A percentile compares a stretch with the other conserved stretches of the same genome.
Conservation (phyloP, 2,113 vertebrate genomes). For the Vireo altiloquus region DNA sequence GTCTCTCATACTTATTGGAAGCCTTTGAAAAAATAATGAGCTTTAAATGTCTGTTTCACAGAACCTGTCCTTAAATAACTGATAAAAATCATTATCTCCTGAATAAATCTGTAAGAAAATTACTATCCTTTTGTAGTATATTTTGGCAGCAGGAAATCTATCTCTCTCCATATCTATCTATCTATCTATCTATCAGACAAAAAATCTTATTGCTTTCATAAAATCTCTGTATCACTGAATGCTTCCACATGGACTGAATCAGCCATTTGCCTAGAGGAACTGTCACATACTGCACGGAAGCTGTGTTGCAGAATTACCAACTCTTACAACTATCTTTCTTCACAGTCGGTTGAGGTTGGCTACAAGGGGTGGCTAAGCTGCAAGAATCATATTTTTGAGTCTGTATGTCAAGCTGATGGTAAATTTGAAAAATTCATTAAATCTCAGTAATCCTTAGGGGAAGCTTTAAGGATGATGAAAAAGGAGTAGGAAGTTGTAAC, state of each 20-base stretch:
- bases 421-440: conserved; percentile 7
- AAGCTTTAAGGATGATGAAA: background rate
- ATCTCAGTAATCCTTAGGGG: background rate
- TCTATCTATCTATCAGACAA: background rate
- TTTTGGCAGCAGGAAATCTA: background rate
- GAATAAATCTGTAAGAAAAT: conserved; percentile 19
- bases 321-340: background rate
- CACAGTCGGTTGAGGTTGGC: background rate
- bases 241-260: background rate
- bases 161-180: background rate
- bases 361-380: background rate
- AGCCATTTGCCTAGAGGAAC: background rate
- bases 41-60: background rate
- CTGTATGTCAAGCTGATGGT: background rate
- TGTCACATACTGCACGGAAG: background rate
- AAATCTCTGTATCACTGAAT: background rate
- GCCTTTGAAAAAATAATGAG: conserved; percentile 2
- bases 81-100: conserved; percentile 3
- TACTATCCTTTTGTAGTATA: background rate
- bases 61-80: background rate
- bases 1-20: background rate
- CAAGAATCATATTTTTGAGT: background rate
- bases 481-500: background rate
- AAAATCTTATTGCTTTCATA: background rate
- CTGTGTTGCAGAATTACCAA: accelerated